Conservation (phyloP, 1,140 invertebrate genomes). For the Aethina tumida region DNA sequence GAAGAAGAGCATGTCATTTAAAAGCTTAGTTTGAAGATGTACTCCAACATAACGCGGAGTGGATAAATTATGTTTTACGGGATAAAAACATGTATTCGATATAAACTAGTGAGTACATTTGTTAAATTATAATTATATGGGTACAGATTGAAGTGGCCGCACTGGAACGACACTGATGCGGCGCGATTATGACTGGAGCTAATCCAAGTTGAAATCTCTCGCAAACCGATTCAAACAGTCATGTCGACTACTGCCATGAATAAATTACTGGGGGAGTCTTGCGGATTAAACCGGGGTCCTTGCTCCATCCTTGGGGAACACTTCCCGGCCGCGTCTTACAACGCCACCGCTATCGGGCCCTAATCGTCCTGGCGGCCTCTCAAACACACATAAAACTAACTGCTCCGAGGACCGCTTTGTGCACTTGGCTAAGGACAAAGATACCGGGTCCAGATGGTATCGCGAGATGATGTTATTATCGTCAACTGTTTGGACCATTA, state of each 20-base stretch:
- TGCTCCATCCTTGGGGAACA: conserved; percentile 28
- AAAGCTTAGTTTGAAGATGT: too few species aligned
- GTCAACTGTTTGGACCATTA: conserved; percentile 10
- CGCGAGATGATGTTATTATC: conserved; percentile 9
- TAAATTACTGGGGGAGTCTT: conserved; percentile 31
- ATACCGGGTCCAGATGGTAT: conserved; percentile 8
- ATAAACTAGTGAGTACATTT: too few species aligned
- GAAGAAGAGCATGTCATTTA: too few species aligned
- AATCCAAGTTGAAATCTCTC: conserved; percentile 32
- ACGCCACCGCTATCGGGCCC: conserved; percentile 19
- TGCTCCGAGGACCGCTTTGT: conserved; percentile 21
- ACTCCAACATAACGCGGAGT: too few species aligned
- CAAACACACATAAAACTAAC: conserved; percentile 25
- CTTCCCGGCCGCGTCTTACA: conserved; percentile 27
- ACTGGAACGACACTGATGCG: conserved; percentile 9
- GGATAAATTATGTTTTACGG: too few species aligned
- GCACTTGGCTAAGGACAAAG: conserved; percentile 13
- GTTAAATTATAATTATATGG: too few species aligned
- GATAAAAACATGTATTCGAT: too few species aligned
- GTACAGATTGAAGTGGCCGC: conserved; percentile 9
- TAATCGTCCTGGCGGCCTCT: conserved; percentile 23
- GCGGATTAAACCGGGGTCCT: conserved; percentile 29
- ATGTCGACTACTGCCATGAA: conserved; percentile 30
- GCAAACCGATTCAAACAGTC: conserved; percentile 29
- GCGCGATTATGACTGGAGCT: conserved; percentile 30